Evolutionary conservation across 2,113 vertebrate genomes (phyloP), one percentile per base, ranked within the genome.

Genomic region (Pavo muticus): DNA sequence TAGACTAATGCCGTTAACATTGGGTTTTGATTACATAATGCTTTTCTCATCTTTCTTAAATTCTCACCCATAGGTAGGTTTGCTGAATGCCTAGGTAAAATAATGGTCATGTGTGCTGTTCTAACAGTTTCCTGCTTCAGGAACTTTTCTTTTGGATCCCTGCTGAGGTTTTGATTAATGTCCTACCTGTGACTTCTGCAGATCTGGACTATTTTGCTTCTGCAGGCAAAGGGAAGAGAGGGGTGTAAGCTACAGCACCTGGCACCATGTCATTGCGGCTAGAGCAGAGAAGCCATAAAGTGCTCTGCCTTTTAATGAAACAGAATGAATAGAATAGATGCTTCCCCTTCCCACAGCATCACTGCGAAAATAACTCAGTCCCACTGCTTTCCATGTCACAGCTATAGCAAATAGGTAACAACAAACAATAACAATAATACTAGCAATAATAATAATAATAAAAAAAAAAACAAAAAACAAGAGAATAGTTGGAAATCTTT

Each of bases 91-190:
- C 37, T 14, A 93, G 63, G 68, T 90, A 94, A 96, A 97, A 80
- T 59, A 90, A 87, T 18, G n/a, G 79, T 64, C 25, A 70, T 48
- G 35, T 73, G 76, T 65, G 59, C 37, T 84, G 52, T 73, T 88
- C 5, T 6, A 95, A 90, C 71, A 61, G 69, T 74, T 94, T 91
- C 68, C 88, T 97, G 88, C 75, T 93, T 39, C 87, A 92, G 54
- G 77, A 96, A 96, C 79, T 77, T 64, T 77, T 64, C 79, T 84
- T 96, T 87, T 67, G 82, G 44, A 64, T 93, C 87, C 93, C 89
- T 5, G 32, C 60, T 88, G 73, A 59, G 69, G 48, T 94, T 97
- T 94, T 97, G 69, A 98, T 95, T 94, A 96, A 95, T 90, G 68
- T 90, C 84, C 59, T 95, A 93, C 84, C 93, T 95, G 94, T 59